Percentiles rank a stretch among this genome's conserved stretches.
phyloP scores from a whole-genome alignment of 2,113 vertebrate genomes.

The Collichthys lucidus region DNA sequence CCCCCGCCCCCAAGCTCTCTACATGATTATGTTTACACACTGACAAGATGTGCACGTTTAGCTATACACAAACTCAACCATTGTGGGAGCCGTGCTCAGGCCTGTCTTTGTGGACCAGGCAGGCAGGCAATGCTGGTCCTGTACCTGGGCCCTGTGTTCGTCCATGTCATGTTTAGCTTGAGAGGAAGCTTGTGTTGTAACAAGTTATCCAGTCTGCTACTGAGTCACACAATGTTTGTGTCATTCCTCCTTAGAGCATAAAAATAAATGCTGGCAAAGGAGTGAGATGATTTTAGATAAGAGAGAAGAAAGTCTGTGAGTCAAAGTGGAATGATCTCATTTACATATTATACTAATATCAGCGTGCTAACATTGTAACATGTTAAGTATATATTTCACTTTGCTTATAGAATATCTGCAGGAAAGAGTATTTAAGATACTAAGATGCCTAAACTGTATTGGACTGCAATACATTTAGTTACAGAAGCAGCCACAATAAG shows the following conservation, averaged over 20 bases:
- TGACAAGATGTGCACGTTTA: constrained; percentile 28
- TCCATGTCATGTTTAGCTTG: constrained; percentile 1
- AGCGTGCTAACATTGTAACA: too few species aligned
- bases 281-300: background rate
- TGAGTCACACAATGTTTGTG: constrained; percentile 33
- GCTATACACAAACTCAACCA: background rate
- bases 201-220: constrained; percentile 32
- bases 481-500: too few species aligned
- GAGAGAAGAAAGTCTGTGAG: background rate
- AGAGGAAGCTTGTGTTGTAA: constrained; percentile 52
- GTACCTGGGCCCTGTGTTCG: background rate
- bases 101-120: background rate
- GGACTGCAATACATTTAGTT: too few species aligned
- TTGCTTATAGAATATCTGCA: too few species aligned
- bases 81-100: background rate
- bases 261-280: background rate
- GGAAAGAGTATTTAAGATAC: too few species aligned
- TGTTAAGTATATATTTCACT: too few species aligned
- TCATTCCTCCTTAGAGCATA: background rate
- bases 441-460: too few species aligned
- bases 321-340: background rate
- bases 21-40: constrained; percentile 21
- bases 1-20: background rate
- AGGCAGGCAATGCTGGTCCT: constrained; percentile 21
- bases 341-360: background rate